These are phyloP conservation scores for Agonum fuliginosum DNA, from an alignment of 2,888 invertebrate genomes.

Conservation along the genomic window DNA sequence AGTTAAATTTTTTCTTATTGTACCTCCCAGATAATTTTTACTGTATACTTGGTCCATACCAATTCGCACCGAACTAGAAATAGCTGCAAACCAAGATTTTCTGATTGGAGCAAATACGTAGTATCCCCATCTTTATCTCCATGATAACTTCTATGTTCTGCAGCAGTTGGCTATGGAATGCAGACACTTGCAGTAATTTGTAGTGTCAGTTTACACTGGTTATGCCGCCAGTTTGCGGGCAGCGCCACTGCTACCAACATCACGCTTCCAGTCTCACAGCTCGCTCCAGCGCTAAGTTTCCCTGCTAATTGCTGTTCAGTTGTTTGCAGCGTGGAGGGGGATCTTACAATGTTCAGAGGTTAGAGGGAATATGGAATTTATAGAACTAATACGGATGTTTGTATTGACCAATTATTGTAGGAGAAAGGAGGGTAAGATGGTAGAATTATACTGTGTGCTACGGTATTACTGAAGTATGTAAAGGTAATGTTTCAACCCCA, in stretches of 20 bases:
- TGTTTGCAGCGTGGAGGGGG: slow-evolving; percentile 16
- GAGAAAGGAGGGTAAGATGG: too few relatives aligned
- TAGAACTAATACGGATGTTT: neutral
- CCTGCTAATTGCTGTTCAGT: slow-evolving; percentile 31
- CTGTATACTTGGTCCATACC: too few relatives aligned
- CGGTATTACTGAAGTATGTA: too few relatives aligned
- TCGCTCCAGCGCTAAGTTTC: slow-evolving; percentile 24
- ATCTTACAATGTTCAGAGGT: slow-evolving; percentile 29
- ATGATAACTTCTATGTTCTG: neutral
- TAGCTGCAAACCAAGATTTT: too few relatives aligned
- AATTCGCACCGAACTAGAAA: too few relatives aligned
- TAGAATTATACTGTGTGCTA: too few relatives aligned
- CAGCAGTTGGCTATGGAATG: slow-evolving; percentile 5
- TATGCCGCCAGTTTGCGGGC: slow-evolving; percentile 45
- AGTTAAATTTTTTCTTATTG: too few relatives aligned
- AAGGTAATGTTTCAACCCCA: too few relatives aligned
- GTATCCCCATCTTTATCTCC: neutral
- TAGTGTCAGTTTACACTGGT: slow-evolving; percentile 37
- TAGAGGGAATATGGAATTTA: slow-evolving; percentile 32
- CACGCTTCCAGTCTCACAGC: too few relatives aligned
- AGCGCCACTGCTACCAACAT: too few relatives aligned
- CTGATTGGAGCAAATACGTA: neutral
- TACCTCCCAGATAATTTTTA: too few relatives aligned
- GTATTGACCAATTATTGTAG: slow-evolving; percentile 33
- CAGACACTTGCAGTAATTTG: slow-evolving; percentile 28